phyloP scores from a whole-genome alignment of 2,797 vertebrate genomes.

The Carapus acus region DNA sequence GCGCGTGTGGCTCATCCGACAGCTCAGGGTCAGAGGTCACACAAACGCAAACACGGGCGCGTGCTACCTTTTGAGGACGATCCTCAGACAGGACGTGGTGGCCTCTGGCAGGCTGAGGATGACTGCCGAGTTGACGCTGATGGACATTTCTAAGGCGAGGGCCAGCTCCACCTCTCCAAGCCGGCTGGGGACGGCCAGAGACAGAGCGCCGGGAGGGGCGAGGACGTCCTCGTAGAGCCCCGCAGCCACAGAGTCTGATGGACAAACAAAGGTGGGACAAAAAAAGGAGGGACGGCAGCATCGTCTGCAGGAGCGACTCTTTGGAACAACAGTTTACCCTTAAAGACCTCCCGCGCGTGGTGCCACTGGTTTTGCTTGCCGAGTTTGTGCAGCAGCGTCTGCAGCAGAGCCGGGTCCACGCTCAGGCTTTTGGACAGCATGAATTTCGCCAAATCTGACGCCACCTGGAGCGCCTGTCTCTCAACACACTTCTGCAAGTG shows the following conservation, averaged over 20 bases:
- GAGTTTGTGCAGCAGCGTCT: constrained; percentile 81
- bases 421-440: constrained; percentile 81
- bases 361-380: constrained; percentile 85
- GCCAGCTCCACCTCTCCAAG: constrained; percentile 89
- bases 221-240: constrained; percentile 80
- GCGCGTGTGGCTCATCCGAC: background rate
- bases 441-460: constrained; percentile 79
- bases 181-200: constrained; percentile 74
- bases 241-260: constrained; percentile 75
- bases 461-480: constrained; percentile 76
- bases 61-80: constrained; percentile 84
- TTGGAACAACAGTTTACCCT: too few species aligned
- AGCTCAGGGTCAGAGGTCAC: background rate
- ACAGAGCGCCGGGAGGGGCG: constrained; percentile 66
- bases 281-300: too few species aligned
- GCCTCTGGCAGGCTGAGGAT: constrained; percentile 58
- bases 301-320: too few species aligned
- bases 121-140: constrained; percentile 74
- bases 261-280: constrained; percentile 5
- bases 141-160: constrained; percentile 85
- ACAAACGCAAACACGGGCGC: background rate
- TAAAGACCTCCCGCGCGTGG: constrained; percentile 84
- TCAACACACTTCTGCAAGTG: constrained; percentile 80
- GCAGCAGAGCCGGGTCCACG: constrained; percentile 74
- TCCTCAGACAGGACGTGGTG: constrained; percentile 55